Percentiles rank a stretch among this genome's conserved stretches.
These are phyloP conservation scores for Cavia porcellus DNA, from an alignment of 2,113 vertebrate genomes.

Conservation along the genomic window DNA sequence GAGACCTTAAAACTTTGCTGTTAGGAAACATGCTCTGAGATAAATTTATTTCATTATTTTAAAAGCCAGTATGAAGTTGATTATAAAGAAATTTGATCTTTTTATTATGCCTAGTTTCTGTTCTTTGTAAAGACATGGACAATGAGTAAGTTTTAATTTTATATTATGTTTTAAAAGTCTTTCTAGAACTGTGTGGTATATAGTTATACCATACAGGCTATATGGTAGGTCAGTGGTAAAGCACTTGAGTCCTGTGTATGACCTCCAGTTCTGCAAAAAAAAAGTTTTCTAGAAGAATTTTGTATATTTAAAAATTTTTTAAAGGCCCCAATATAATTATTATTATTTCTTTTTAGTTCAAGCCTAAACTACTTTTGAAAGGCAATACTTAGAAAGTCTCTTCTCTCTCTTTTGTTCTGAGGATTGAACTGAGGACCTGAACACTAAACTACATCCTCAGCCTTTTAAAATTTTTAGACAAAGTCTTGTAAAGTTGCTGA, in stretches of 20 bases:
- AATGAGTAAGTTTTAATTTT: conserved; percentile 29
- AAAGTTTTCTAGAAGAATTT: conserved; percentile 46
- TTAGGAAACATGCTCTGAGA: conserved; percentile 5
- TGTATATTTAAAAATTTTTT: conserved; percentile 36
- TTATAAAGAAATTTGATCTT: conserved; percentile 36
- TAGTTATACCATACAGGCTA: too few relatives aligned
- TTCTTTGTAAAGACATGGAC: conserved; percentile 28
- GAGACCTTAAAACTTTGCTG: background rate
- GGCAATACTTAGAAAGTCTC: conserved; percentile 51
- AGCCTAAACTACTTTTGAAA: conserved; percentile 41
- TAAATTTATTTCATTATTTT: conserved; percentile 37
- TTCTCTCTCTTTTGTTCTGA: background rate
- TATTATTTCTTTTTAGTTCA: background rate
- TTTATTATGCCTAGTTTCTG: conserved; percentile 51
- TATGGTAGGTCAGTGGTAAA: background rate
- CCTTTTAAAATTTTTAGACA: background rate
- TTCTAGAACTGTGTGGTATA: background rate
- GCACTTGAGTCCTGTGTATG: background rate
- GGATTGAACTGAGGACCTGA: background rate
- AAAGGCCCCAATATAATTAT: background rate
- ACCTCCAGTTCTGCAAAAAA: background rate
- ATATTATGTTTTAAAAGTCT: conserved; percentile 49
- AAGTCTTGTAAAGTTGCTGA: background rate
- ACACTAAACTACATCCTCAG: background rate
- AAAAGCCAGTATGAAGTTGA: conserved; percentile 48